Conservation (phyloP, 2,113 vertebrate species). For the Psilopogon haemacephalus region DNA sequence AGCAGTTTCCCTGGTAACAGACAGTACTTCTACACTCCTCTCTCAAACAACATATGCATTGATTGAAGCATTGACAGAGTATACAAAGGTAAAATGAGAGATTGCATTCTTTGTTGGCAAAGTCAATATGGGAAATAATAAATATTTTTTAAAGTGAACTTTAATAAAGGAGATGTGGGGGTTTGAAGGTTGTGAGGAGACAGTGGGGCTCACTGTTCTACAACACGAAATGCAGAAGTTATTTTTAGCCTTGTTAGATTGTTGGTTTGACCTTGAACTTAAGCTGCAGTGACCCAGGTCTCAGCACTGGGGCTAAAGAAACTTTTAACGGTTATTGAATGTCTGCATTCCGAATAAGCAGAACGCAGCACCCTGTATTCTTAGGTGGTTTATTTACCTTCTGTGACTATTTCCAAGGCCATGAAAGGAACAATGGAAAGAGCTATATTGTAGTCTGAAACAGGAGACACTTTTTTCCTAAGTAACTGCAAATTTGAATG, state of each 20-base stretch:
- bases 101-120: not conserved
- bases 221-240: rapidly evolving
- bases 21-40: constrained; percentile 79
- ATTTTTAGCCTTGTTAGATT: not conserved
- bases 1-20: constrained; percentile 78
- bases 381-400: not conserved
- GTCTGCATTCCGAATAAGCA: not conserved
- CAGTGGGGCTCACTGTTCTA: not conserved
- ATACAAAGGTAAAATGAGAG: constrained; percentile 73
- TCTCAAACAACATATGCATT: constrained; percentile 79
- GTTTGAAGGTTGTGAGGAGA: not conserved
- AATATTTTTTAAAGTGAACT: not conserved
- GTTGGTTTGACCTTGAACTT: not conserved
- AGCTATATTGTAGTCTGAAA: not conserved
- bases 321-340: not conserved
- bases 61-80: constrained; percentile 81
- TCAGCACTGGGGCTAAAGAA: not conserved
- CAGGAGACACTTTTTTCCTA: not conserved
- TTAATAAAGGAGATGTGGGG: not conserved
- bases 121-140: not conserved
- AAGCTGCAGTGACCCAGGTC: not conserved
- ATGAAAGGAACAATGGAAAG: not conserved
- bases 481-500: not conserved
- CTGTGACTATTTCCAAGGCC: not conserved
- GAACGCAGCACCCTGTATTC: not conserved